phyloP scores from a whole-genome alignment of 2,888 invertebrate genomes.

The Uloborus plumipes region DNA sequence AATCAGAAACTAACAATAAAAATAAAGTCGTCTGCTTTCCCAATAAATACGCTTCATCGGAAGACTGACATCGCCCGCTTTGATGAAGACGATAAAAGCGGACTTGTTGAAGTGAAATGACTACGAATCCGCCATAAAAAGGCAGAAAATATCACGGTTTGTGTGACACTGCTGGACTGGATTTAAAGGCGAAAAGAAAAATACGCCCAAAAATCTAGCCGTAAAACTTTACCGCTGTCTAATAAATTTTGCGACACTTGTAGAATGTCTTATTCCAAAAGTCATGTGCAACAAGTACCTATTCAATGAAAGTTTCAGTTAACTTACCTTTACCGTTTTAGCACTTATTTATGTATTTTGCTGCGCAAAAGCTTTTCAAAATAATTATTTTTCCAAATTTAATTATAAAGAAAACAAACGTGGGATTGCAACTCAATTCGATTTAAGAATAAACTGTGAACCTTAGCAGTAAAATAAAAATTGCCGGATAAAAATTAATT shows the following conservation, averaged over 20 bases:
- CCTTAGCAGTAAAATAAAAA: too few relatives aligned
- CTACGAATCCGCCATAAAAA: conserved; percentile 21
- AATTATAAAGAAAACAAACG: too few relatives aligned
- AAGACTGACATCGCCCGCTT: background rate
- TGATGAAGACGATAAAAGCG: conserved; percentile 36
- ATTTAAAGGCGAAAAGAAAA: conserved; percentile 4
- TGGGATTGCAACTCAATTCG: too few relatives aligned
- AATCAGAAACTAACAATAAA: conserved; percentile 1
- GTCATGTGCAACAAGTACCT: too few relatives aligned
- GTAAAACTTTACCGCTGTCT: conserved; percentile 37
- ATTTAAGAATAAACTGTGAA: too few relatives aligned
- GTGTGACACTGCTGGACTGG: conserved; percentile 29
- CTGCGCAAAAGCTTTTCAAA: too few relatives aligned
- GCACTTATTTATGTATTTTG: too few relatives aligned
- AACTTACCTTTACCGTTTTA: too few relatives aligned
- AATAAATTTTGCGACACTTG: conserved; percentile 49
- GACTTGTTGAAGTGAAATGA: conserved; percentile 29
- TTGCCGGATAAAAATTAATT: too few relatives aligned
- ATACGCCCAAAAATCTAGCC: background rate
- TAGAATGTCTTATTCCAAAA: conserved; percentile 23
- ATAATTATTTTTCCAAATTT: too few relatives aligned
- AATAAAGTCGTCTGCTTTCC: conserved; percentile 8
- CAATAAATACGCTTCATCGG: conserved; percentile 42
- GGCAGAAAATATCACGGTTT: conserved; percentile 31
- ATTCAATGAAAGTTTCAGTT: too few relatives aligned